Evolutionary conservation across 2,797 vertebrate species (phyloP).

Genomic region (Triplophysa yarkandensis): DNA sequence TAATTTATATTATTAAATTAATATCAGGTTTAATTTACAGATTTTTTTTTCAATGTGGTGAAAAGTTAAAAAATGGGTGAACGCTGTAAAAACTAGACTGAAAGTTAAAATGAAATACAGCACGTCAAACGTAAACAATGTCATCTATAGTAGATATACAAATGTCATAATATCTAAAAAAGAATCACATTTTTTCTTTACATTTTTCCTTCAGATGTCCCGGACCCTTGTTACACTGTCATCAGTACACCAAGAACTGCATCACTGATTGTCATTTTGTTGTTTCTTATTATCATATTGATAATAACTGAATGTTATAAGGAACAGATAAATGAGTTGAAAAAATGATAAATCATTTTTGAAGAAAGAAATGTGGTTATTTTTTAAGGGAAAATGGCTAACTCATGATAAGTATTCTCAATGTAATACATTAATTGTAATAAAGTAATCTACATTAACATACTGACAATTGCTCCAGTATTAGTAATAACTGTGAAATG

Average conservation of each 20-base stretch:
- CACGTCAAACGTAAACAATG: too few species aligned
- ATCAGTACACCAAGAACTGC: neutral
- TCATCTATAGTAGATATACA: too few species aligned
- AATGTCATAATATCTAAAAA: too few species aligned
- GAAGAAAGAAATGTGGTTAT: neutral
- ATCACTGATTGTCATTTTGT: neutral
- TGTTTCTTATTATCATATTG: slow-evolving; percentile 18
- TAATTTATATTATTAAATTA: too few species aligned
- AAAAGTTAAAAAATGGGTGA: too few species aligned
- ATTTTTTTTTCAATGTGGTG: too few species aligned
- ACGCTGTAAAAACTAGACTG: too few species aligned
- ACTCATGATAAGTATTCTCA: neutral
- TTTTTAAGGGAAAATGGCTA: neutral
- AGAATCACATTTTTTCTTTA: neutral
- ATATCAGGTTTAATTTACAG: too few species aligned
- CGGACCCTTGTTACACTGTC: slow-evolving; percentile 28
- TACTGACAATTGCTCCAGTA: too few species aligned
- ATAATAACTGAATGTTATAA: neutral
- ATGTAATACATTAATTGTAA: neutral
- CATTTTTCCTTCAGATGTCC: slow-evolving; percentile 9
- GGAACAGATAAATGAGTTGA: neutral
- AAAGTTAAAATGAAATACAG: too few species aligned
- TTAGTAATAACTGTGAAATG: too few species aligned
- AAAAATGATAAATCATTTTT: too few species aligned
- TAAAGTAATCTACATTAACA: neutral